These are phyloP conservation scores for Sander lucioperca DNA, from an alignment of 2,113 vertebrate genomes.

Conservation along the genomic window DNA sequence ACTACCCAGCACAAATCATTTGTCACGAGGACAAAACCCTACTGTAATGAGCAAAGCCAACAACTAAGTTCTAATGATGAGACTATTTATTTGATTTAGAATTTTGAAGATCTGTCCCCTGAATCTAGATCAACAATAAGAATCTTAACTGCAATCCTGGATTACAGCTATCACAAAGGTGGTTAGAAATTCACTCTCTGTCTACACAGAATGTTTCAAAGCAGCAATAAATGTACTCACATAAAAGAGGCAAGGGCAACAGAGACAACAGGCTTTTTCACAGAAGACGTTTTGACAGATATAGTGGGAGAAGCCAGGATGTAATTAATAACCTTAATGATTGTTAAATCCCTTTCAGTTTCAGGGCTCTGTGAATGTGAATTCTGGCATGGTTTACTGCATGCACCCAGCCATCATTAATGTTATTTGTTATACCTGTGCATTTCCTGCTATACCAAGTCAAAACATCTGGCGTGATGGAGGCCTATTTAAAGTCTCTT, in stretches of 20 bases:
- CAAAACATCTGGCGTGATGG: neutral
- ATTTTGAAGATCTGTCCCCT: neutral
- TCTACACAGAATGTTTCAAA: conserved; percentile 1
- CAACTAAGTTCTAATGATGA: neutral
- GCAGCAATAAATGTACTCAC: neutral
- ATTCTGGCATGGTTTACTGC: neutral
- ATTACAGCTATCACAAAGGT: neutral
- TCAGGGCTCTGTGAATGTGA: neutral
- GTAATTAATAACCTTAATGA: neutral
- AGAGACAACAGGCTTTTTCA: neutral
- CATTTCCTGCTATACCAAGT: neutral
- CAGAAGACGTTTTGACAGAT: neutral
- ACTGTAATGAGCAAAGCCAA: neutral
- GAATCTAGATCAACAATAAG: neutral
- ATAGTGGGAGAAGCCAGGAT: neutral
- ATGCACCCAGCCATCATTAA: conserved; percentile 1
- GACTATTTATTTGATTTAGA: neutral
- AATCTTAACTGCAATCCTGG: neutral
- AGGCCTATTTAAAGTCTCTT: conserved; percentile 2
- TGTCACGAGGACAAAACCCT: neutral
- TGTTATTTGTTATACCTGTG: conserved; percentile 14
- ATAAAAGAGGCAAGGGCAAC: neutral
- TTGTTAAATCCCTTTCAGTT: neutral
- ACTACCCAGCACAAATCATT: neutral
- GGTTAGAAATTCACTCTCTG: neutral